Percentiles rank a stretch among this genome's conserved stretches.
phyloP scores from a whole-genome alignment of 2,888 invertebrate species.

The Eurytoma adleriae region DNA sequence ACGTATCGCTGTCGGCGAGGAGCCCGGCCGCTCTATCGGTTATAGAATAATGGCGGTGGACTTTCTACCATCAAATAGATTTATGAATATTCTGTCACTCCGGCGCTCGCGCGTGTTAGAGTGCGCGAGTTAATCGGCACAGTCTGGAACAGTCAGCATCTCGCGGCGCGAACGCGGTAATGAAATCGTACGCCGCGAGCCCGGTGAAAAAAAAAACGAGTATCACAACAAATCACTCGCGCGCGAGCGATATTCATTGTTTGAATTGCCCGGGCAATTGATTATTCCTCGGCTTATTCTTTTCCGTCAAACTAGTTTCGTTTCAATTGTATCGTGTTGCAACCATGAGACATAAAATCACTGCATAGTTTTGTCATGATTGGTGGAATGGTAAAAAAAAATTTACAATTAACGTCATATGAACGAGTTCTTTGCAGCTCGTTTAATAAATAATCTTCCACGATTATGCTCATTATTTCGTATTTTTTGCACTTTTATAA shows the following conservation, averaged over 20 bases:
- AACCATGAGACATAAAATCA: no score
- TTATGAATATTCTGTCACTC: constrained; percentile 71
- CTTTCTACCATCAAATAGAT: constrained; percentile 75
- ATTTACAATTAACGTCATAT: not conserved
- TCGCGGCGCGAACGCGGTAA: constrained; percentile 31
- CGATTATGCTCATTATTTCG: no score
- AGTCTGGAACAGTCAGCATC: constrained; percentile 25
- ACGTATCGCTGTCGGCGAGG: not conserved
- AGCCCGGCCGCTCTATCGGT: constrained; percentile 63
- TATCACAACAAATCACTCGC: constrained; percentile 47
- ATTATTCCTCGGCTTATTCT: constrained; percentile 1
- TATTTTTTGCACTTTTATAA: no score
- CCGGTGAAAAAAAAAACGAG: not conserved
- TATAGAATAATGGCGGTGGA: constrained; percentile 70
- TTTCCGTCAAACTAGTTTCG: not conserved
- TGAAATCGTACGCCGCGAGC: constrained; percentile 34
- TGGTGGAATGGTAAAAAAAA: constrained; percentile 1
- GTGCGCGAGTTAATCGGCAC: constrained; percentile 42
- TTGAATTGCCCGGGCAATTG: constrained; percentile 1
- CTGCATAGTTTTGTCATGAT: no score
- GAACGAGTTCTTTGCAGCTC: not conserved
- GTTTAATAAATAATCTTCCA: not conserved
- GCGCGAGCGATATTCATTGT: constrained; percentile 33
- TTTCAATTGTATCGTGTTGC: no score
- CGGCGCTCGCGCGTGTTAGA: constrained; percentile 9